phyloP scores from a whole-genome alignment of 2,797 vertebrate species.

The Lateolabrax maculatus region DNA sequence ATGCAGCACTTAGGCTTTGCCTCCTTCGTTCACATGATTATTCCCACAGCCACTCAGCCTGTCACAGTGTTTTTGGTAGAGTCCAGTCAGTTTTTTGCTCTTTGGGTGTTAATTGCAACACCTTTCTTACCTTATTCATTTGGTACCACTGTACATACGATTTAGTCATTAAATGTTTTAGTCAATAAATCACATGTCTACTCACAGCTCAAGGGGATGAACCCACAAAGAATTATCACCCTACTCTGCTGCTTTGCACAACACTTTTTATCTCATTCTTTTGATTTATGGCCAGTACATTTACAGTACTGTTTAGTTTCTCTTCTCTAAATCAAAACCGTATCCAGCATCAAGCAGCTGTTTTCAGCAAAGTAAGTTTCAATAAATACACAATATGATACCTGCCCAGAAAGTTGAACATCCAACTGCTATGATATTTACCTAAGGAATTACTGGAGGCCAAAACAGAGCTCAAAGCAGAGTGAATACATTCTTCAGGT shows the following conservation, averaged over 20 bases:
- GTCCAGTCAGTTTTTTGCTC: constrained; percentile 27
- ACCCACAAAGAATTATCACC: background rate
- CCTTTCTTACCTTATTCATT: constrained; percentile 4
- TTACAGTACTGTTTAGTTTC: background rate
- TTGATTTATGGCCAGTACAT: background rate
- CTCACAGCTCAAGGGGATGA: background rate
- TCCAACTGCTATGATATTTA: background rate
- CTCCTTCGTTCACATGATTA: constrained; percentile 45
- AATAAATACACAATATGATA: background rate
- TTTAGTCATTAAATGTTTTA: constrained; percentile 7
- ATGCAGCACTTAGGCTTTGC: constrained; percentile 33
- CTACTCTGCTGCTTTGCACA: background rate
- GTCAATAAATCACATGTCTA: background rate
- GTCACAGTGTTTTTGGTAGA: constrained; percentile 34
- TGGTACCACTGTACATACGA: constrained; percentile 3
- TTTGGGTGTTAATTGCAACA: constrained; percentile 8
- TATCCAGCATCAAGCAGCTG: background rate
- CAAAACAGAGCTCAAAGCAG: background rate
- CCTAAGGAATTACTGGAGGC: background rate
- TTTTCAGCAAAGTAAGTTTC: background rate
- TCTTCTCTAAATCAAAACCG: background rate
- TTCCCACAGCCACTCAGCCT: constrained; percentile 66
- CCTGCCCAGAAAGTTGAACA: background rate
- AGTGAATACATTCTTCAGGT: background rate
- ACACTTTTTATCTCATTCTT: background rate